Evolutionary conservation across 2,888 invertebrate genomes (phyloP).

Genomic region (Tachina lurida): DNA sequence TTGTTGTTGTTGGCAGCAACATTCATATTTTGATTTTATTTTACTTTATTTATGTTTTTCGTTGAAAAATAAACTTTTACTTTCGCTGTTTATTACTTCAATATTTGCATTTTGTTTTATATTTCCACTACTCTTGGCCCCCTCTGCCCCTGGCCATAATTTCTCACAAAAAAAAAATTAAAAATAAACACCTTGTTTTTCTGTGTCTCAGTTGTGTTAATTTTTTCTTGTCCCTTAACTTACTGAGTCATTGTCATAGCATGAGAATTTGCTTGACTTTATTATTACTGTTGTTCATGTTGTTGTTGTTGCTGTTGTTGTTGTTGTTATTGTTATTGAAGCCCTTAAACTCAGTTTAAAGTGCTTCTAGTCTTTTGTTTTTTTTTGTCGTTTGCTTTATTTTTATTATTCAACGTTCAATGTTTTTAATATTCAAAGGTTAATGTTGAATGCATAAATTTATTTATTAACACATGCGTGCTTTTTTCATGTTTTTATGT

Average conservation of each 20-base stretch:
- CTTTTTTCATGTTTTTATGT: constrained; percentile 1
- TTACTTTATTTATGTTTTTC: constrained; percentile 26
- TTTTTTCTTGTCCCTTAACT: constrained; percentile 22
- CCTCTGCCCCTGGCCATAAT: background rate
- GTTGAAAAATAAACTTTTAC: constrained; percentile 58
- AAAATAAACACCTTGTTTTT: constrained; percentile 1
- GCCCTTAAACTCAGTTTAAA: background rate
- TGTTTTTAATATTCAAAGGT: constrained; percentile 53
- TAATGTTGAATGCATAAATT: constrained; percentile 51
- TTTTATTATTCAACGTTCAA: constrained; percentile 16
- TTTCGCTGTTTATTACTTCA: constrained; percentile 63
- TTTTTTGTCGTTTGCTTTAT: constrained; percentile 11
- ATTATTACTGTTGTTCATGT: background rate
- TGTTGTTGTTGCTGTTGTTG: background rate
- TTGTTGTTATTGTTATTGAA: background rate
- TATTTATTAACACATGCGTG: constrained; percentile 21
- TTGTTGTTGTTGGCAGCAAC: background rate
- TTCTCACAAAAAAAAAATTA: background rate
- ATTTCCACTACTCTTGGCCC: constrained; percentile 49
- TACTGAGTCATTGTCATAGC: constrained; percentile 48
- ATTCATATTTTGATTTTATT: constrained; percentile 3
- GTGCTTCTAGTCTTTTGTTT: constrained; percentile 60
- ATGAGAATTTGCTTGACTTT: background rate
- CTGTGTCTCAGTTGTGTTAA: background rate
- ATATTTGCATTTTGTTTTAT: constrained; percentile 66